Evolutionary conservation across 92 coral and sea anemone genomes (phyloP), one percentile per base, ranked within the genome.

Genomic region (Desmophyllum pertusum): DNA sequence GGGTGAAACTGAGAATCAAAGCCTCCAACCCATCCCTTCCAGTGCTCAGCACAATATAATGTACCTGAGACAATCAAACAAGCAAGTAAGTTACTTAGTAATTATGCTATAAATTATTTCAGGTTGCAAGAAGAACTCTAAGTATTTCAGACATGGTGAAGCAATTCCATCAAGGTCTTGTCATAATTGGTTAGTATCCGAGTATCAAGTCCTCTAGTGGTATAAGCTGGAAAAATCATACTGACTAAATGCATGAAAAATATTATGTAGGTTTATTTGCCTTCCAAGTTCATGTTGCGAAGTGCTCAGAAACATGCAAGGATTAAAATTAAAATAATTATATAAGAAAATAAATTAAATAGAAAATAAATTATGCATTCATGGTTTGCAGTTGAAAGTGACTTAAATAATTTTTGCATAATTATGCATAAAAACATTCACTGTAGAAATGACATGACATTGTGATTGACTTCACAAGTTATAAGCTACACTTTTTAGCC

Each of bases 51-150:
- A n/a, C n/a, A n/a, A n/a, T n/a, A n/a, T n/a, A n/a, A n/a, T n/a
- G n/a, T n/a, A n/a, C n/a, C n/a, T n/a, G n/a, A n/a, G n/a, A n/a
- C n/a, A n/a, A n/a, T n/a, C n/a, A n/a, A n/a, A n/a, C n/a, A n/a
- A n/a, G n/a, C n/a, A n/a, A n/a, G n/a, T n/a, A n/a, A n/a, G n/a
- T n/a, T n/a, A n/a, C n/a, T n/a, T n/a, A n/a, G n/a, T n/a, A n/a
- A n/a, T n/a, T n/a, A n/a, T n/a, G n/a, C n/a, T n/a, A n/a, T n/a
- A 3, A 53, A 19, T 21, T 1, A 38, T 85, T 35, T 29, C 42
- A 92, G 95, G 95, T 81, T 92, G 95, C 42, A 40, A 79, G 78
- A 89, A 84, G 75, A 84, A 76, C 33, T 83, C 87, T 6, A 63
- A 48, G 23, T 92, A 92, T 68, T 90, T 67, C 65, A 69, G 76